Conservation (phyloP, 2,113 vertebrate species). For the Myodes glareolus region DNA sequence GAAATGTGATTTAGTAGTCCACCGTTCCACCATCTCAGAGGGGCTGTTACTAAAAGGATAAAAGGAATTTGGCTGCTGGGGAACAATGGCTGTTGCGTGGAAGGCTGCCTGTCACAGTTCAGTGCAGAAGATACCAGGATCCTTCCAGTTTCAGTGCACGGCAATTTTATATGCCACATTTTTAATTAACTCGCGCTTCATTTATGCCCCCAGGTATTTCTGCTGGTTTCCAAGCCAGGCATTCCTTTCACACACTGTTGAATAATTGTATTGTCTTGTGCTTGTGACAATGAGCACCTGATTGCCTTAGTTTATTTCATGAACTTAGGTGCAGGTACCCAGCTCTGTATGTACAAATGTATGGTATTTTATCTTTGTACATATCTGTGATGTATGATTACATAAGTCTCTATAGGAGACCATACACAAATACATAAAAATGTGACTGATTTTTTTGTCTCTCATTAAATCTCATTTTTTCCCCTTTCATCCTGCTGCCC, state of each 20-base stretch:
- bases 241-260: conserved; percentile 29
- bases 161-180: background rate
- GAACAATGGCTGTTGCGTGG: background rate
- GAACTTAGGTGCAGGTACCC: background rate
- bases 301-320: background rate
- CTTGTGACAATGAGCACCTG: background rate
- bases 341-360: background rate
- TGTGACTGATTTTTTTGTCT: background rate
- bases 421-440: background rate
- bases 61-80: background rate
- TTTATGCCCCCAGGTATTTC: background rate
- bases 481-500: background rate
- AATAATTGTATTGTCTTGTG: conserved; percentile 44
- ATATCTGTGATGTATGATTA: background rate
- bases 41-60: background rate
- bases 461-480: background rate
- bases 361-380: background rate
- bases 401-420: background rate
- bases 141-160: background rate
- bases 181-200: background rate
- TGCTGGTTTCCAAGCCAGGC: background rate
- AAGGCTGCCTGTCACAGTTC: background rate
- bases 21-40: background rate
- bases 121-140: background rate
- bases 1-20: background rate